Evolutionary conservation across 2,797 vertebrate genomes (phyloP).

Genomic region (Urocyon cinereoargenteus): DNA sequence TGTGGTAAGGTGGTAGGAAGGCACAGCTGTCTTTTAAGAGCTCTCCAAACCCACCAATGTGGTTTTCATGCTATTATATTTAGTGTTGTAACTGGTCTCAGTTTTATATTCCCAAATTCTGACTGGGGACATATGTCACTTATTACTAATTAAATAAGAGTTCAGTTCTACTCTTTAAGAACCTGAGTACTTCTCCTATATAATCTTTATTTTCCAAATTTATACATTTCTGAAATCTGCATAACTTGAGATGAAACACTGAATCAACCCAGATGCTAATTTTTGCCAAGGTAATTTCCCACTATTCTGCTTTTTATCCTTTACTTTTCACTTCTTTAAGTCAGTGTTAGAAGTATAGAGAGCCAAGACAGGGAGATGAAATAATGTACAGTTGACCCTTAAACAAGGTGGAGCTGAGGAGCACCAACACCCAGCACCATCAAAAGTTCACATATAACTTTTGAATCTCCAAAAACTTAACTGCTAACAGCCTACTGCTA

Average conservation of each 20-base stretch:
- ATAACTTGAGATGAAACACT: neutral
- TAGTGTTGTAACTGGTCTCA: conserved; percentile 42
- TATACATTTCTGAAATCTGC: neutral
- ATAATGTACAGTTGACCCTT: neutral
- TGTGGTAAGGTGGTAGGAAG: neutral
- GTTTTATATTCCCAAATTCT: conserved; percentile 60
- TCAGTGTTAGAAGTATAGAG: neutral
- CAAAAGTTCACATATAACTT: neutral
- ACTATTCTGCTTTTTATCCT: neutral
- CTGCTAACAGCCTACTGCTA: neutral
- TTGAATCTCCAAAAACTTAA: neutral
- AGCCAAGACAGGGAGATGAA: neutral
- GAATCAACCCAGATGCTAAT: neutral
- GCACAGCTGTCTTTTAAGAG: conserved; percentile 60
- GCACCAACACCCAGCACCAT: neutral
- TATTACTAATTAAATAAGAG: conserved; percentile 34
- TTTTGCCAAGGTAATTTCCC: neutral
- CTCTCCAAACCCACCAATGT: neutral
- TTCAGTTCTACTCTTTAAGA: conserved; percentile 35
- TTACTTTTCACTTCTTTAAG: neutral
- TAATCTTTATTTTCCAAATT: conserved; percentile 46
- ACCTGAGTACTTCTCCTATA: neutral
- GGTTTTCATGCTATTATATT: conserved; percentile 15
- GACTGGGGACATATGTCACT: neutral
- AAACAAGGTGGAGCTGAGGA: neutral